Evolutionary conservation across 1,140 invertebrate species (phyloP), one percentile per base, ranked within the genome.

Genomic region (Heliconius eleuchia): DNA sequence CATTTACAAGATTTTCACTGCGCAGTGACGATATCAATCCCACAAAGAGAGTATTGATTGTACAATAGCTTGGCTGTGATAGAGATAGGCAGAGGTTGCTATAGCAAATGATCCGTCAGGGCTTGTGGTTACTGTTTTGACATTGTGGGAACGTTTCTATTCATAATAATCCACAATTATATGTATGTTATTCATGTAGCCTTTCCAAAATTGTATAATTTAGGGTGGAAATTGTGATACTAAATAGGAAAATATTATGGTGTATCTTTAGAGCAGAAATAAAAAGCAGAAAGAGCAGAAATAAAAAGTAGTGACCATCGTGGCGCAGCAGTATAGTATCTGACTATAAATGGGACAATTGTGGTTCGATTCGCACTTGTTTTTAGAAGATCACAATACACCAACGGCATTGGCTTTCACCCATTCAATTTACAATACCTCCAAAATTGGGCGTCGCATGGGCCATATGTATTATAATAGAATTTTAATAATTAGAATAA

Each of bases 101-200:
- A 66, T 66, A 66, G 60, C 60, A 66, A 66, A 66, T 66, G 60
- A 66, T 66, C 60, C 60, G 60, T 66, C 11, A 66, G 60, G 11
- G 57, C n/a, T 66, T 66, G 60, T 23, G 60, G 60, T 66, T 27
- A 13, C 60, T 66, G 60, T 66, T 60, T 66, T 66, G 60, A 30
- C 23, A 16, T 66, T 66, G 60, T 27, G 60, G 60, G 23, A 66
- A 11, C 19, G n/a, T 13, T 8, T n/a, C 57, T 23, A 60, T 60
- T 60, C 57, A 27, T 60, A n/a, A 60, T 66, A 9, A 57, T n/a
- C 19, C 9, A 57, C 2, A 9, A 57, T 57, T 18, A 19, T 57
- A 19, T 57, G 5, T 57, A 57, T 19, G 23, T 57, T 57, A n/a
- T n/a, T 9, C 19, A 57, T 57, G 8, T 23, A n/a, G 16, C n/a